Evolutionary conservation across 2,888 invertebrate species (phyloP), one percentile per base, ranked within the genome.

Genomic region (Agrenia bidenticulata): DNA sequence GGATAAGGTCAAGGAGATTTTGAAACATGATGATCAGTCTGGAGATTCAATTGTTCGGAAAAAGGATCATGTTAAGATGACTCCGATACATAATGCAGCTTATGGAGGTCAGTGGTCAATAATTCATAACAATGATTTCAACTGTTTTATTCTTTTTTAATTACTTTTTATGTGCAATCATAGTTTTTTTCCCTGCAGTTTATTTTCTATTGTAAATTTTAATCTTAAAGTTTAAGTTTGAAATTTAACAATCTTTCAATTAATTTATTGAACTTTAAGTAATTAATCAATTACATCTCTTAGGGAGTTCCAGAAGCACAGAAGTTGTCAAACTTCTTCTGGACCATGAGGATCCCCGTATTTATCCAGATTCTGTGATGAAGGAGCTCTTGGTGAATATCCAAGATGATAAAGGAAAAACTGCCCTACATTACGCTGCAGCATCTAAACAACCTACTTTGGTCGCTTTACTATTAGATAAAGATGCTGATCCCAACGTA

Each of bases 381-480:
- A 4, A 19, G 32, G 64, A 59, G 15, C 61, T 50, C 21, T 62
- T 71, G 24, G 64, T 67, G 15, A 63, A 69, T 26, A n/a, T 51
- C 1, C 32, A 42, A 24, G 69, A 69, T 49, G 23, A 57, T 2
- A 71, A 67, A 27, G 65, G 66, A 26, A 66, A 67, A 63, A 69
- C 71, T n/a, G 49, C 69, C 2, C 42, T 71, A 7, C 69, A 69
- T 61, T 69, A 69, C 55, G 71, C 71, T n/a, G 66, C 61, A 32
- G 56, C 63, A 11, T 63, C 65, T 7, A 66, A 67, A 24, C 53
- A 63, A 41, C 61, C 63, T 2, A 32, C 57, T 2, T 54, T 69
- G 13, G 56, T 71, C 9, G 50, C 41, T 1, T 37, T 66, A 9
- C 21, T 64, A 13, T 50, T 71, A 9, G 21, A 67, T 4, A 27